Evolutionary conservation across 2,113 vertebrate species (phyloP).

Genomic region (Plecotus auritus): DNA sequence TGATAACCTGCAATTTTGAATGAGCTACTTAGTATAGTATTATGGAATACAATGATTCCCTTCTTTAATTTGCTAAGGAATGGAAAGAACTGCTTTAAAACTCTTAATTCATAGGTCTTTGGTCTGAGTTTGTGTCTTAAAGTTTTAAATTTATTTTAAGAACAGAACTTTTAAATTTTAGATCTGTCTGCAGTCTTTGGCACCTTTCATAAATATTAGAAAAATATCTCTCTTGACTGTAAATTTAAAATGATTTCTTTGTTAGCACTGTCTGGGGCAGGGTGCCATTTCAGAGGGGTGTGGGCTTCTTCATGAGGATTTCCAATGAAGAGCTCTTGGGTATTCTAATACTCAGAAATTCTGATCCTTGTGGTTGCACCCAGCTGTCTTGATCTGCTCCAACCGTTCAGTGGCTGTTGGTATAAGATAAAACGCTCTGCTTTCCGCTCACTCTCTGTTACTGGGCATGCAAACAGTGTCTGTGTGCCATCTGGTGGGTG

Average conservation of each 20-base stretch:
- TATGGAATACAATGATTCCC: background rate
- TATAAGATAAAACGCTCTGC: slow-evolving; percentile 63
- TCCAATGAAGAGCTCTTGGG: background rate
- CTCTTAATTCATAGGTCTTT: background rate
- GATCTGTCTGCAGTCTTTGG: background rate
- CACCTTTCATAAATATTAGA: background rate
- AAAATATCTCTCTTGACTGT: background rate
- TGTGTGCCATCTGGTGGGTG: slow-evolving; percentile 40
- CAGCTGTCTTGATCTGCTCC: slow-evolving; percentile 64
- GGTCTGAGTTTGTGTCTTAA: background rate
- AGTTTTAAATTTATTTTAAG: slow-evolving; percentile 31
- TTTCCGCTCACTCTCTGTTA: slow-evolving; percentile 34
- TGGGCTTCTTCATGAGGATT: background rate
- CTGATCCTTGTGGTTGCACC: slow-evolving; percentile 48
- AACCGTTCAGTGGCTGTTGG: slow-evolving; percentile 49
- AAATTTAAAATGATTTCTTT: background rate
- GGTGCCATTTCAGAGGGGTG: background rate
- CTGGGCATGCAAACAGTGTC: background rate
- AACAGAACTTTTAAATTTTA: background rate
- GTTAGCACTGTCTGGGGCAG: background rate
- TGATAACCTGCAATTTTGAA: background rate
- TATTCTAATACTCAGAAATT: background rate
- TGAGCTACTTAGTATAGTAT: background rate
- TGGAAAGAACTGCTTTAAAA: slow-evolving; percentile 4
- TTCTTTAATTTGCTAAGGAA: background rate